Evolutionary conservation across 1,140 invertebrate species (phyloP), one percentile per base, ranked within the genome.

Genomic region (Aricia agestis): DNA sequence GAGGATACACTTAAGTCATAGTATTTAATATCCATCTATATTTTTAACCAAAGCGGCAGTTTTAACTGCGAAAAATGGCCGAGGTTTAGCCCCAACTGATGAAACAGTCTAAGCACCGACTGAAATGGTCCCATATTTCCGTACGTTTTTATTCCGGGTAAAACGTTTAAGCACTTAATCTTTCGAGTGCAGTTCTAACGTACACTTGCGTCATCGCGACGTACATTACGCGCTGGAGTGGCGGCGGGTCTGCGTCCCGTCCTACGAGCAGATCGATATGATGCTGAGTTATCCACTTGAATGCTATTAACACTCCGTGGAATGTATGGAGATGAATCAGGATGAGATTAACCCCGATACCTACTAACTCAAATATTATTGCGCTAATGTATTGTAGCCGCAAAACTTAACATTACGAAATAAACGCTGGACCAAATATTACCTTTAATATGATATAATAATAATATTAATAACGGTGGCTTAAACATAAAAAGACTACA

Each of bases 161-260:
- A 63, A 63, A 63, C 66, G 41, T 67, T 67, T 67, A 67, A 67
- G 36, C 66, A 45, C 36, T 67, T 67, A 67, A 67, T 67, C 66
- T 67, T 45, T 67, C 66, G 42, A 59, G 68, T 42, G 58, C 32
- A 69, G 36, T 57, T 10, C 57, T 69, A 63, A 69, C 68, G 68
- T 73, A 68, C 72, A 73, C 72, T 73, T 65, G 69, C 63, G 63
- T 69, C 68, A 68, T 57, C 25, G 66, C 45, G 63, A 69, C 68
- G 72, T 78, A 75, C 77, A 78, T 78, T 78, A 78, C 75, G 45
- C 71, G 76, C 66, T 76, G 73, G 65, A 78, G 77, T 78, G 75
- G 67, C 75, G 73, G 71, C 77, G 75, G 69, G 77, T 78, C 77
- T 76, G 70, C 68, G 57, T 42, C 70, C 70, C 72, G 57, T 52